Evolutionary conservation across 2,888 invertebrate genomes (phyloP).

Genomic region (Neoascia interrupta): DNA sequence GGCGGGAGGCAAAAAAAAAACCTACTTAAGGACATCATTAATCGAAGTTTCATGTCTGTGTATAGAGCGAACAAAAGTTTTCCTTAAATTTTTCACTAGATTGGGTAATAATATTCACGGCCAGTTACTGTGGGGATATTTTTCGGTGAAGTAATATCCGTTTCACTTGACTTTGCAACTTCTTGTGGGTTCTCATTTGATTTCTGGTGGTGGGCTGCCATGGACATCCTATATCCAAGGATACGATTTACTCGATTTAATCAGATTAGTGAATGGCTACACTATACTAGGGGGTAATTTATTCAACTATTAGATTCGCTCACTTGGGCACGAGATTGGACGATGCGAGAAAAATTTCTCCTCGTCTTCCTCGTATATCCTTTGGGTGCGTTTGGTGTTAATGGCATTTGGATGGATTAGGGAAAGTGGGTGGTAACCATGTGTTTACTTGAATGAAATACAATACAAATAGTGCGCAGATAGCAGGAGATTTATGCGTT

Average conservation of each 20-base stretch:
- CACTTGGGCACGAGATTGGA: constrained; percentile 41
- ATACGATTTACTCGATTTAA: constrained; percentile 42
- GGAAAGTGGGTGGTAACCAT: constrained; percentile 20
- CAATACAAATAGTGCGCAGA: not conserved
- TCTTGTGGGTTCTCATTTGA: constrained; percentile 32
- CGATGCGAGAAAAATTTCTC: not conserved
- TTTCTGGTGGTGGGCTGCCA: not conserved
- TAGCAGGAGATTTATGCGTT: not conserved
- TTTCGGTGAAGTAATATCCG: constrained; percentile 36
- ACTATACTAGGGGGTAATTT: constrained; percentile 35
- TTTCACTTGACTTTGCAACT: constrained; percentile 33
- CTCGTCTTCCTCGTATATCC: not conserved
- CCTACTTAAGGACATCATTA: constrained; percentile 36
- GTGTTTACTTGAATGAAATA: constrained; percentile 27
- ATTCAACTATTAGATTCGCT: constrained; percentile 45
- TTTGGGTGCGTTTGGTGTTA: not conserved
- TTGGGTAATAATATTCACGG: constrained; percentile 33
- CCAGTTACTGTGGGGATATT: constrained; percentile 39
- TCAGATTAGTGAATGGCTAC: constrained; percentile 36
- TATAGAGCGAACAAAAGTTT: constrained; percentile 27
- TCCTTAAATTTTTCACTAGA: constrained; percentile 16
- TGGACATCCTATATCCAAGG: not conserved
- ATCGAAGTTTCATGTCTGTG: constrained; percentile 48
- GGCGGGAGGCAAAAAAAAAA: no score
- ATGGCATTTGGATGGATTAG: constrained; percentile 24